These are phyloP conservation scores for Motacilla alba DNA, from an alignment of 2,113 vertebrate genomes.

Conservation along the genomic window DNA sequence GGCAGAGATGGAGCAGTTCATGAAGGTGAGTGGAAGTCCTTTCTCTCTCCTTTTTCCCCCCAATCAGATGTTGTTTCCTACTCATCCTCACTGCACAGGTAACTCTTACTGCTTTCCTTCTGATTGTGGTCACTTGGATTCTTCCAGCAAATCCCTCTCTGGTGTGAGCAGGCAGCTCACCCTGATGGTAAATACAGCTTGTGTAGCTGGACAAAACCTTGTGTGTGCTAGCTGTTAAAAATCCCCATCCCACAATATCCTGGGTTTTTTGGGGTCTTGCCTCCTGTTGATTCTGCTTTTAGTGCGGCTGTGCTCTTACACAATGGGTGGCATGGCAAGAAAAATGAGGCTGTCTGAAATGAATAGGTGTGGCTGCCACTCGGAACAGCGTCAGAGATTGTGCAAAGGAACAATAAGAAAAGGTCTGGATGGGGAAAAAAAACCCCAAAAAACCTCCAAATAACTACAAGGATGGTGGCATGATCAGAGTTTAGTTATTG, in stretches of 20 bases:
- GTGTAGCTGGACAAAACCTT: not conserved
- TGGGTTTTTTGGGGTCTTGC: not conserved
- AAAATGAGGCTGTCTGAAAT: not conserved
- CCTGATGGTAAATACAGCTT: not conserved
- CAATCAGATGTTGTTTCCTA: not conserved
- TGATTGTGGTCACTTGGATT: not conserved
- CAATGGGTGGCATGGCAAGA: not conserved
- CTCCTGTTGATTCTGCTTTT: not conserved
- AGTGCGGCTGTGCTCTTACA: not conserved
- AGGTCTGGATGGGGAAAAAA: not conserved
- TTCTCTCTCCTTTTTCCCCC: not conserved
- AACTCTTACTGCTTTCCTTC: not conserved
- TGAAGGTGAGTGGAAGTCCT: conserved; percentile 56
- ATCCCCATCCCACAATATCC: rapidly evolving
- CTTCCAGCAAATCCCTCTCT: not conserved
- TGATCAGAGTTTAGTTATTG: not conserved
- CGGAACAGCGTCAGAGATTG: not conserved
- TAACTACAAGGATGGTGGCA: not conserved
- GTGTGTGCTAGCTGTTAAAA: not conserved
- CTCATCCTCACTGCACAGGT: not conserved
- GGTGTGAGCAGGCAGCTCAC: not conserved
- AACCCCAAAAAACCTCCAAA: not conserved
- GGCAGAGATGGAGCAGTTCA: conserved; percentile 60
- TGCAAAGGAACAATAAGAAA: not conserved
- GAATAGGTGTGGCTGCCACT: not conserved